Percentiles rank a stretch among this genome's conserved stretches.
These are phyloP conservation scores for Diuraphis noxia DNA, from an alignment of 1,140 invertebrate species.

Conservation along the genomic window DNA sequence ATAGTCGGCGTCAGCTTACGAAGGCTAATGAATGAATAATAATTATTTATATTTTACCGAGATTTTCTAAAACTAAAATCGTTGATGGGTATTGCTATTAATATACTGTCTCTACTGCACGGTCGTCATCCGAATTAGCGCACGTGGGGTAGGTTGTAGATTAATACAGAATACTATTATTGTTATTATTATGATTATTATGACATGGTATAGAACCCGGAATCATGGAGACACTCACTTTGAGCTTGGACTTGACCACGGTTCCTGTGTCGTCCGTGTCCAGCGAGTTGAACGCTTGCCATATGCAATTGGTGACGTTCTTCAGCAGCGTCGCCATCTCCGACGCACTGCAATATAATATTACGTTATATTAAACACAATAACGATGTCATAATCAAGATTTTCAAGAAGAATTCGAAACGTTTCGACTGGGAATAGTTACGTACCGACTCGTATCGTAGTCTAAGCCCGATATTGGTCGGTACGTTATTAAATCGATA, in stretches of 20 bases:
- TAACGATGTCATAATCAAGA: too few species aligned
- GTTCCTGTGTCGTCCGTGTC: slow-evolving; percentile 65
- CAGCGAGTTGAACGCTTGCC: slow-evolving; percentile 75
- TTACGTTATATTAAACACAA: background rate
- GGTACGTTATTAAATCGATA: too few species aligned
- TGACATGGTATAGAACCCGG: background rate
- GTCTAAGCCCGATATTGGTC: too few species aligned
- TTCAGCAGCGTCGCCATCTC: slow-evolving; percentile 70
- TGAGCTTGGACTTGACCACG: slow-evolving; percentile 76
- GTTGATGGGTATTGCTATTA: background rate
- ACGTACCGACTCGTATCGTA: too few species aligned
- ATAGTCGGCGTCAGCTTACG: background rate
- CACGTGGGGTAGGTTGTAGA: background rate
- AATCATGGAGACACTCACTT: slow-evolving; percentile 63
- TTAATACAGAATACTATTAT: background rate
- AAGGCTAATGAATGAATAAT: background rate
- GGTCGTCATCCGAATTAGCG: background rate
- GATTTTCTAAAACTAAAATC: background rate
- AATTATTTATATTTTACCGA: background rate
- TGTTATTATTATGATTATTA: too few species aligned
- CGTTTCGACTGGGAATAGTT: too few species aligned
- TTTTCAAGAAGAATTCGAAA: too few species aligned
- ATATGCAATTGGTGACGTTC: slow-evolving; percentile 74
- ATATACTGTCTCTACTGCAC: background rate
- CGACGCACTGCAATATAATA: background rate